Base-by-base conservation (phyloP, 2,888 invertebrate genomes). In the Catocala sponsa region DNA sequence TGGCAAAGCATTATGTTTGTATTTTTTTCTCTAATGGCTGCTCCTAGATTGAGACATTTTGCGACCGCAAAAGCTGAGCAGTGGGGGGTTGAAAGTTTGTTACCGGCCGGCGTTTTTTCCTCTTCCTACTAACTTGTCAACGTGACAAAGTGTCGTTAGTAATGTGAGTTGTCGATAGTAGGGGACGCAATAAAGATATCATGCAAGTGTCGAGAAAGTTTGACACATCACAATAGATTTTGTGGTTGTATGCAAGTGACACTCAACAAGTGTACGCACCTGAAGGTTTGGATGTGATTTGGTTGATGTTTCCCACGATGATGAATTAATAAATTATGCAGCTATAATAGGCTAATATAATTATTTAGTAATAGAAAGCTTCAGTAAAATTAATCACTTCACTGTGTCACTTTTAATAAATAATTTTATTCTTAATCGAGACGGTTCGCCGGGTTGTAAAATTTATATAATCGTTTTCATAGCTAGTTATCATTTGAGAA, bases 21-120 rank as follows among this genome's bases (percentile, higher is more conserved):
- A 69, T 86, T 88, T 90, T 90, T 87, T 81, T 74, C 42, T 65
- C 33, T 71, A 77, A 78, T 75, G 74, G 65, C 61, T 66, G 70
- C 78, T 81, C 74, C 78, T 78, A 85, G 88, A 91, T 92, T 91
- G 91, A 92, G 91, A 91, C 90, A 85, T 91, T 90, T 88, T 89
- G 87, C 80, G 83, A 92, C 94, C 93, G 92, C 93, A 94, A 92
- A 90, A 86, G 82, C 79, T 76, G 76, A 82, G 65, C 91, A 86
- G 87, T 89, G 83, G 93, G 91, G 93, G 92, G 90, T 83, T 75
- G 56, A 65, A 66, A 69, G 54, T 25, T 25, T 25, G 47, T 56
- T 42, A 33, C 50, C 15, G 47, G 72, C 69, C 72, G 72, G 83
- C 86, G 87, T 86, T 80, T 85, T 87, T 83, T 77, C 76, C 66